Evolutionary conservation across 2,888 invertebrate species (phyloP).

Genomic region (Ornithoptera priamus): DNA sequence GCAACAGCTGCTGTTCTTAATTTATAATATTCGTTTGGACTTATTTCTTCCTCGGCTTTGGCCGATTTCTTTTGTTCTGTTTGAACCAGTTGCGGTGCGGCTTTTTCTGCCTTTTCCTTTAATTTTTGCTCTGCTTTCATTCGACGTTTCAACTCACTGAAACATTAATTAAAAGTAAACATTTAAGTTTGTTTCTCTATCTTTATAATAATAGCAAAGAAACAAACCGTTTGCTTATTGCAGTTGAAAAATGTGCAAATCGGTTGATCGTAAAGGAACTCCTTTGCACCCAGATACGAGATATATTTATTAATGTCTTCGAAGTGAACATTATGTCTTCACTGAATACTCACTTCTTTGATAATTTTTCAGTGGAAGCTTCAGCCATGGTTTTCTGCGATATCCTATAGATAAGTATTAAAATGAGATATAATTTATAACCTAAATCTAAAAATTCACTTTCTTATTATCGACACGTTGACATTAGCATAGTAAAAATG

Average conservation of each 20-base stretch:
- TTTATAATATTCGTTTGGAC: conserved; percentile 97
- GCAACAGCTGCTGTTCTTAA: conserved; percentile 89
- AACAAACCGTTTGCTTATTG: conserved; percentile 68
- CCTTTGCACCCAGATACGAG: conserved; percentile 41
- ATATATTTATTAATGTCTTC: conserved; percentile 44
- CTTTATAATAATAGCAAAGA: conserved; percentile 32
- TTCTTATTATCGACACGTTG: conserved; percentile 24
- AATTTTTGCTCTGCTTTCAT: conserved; percentile 96
- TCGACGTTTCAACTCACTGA: conserved; percentile 95
- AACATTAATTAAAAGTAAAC: conserved; percentile 47
- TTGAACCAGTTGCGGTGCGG: conserved; percentile 69
- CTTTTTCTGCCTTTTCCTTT: conserved; percentile 92
- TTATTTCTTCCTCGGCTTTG: conserved; percentile 86
- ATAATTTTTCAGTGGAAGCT: conserved; percentile 78
- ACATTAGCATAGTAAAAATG: not conserved
- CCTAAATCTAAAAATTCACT: conserved; percentile 25
- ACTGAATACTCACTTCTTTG: conserved; percentile 84
- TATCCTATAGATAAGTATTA: conserved; percentile 3
- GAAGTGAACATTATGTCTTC: conserved; percentile 52
- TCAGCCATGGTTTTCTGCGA: conserved; percentile 74
- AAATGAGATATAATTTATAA: conserved; percentile 10
- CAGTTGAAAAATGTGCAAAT: conserved; percentile 51
- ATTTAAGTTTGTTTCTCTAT: conserved; percentile 38
- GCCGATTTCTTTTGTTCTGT: conserved; percentile 58
- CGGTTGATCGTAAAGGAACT: conserved; percentile 46